Base-by-base conservation (phyloP, 1,140 invertebrate genomes). In the Pantala flavescens region DNA sequence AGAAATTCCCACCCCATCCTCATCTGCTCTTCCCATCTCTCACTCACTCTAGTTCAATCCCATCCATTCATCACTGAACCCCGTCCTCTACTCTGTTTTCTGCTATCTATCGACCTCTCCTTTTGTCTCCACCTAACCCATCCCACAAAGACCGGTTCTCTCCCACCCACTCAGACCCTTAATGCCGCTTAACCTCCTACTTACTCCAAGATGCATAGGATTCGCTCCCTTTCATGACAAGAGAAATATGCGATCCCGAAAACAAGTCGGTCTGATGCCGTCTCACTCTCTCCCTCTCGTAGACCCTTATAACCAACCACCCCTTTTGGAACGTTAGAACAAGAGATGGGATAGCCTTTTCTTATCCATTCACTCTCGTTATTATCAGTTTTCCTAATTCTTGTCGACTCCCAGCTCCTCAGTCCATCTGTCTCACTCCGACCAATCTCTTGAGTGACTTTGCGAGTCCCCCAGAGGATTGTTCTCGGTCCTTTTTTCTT, bases 171-270 rank as follows among this genome's bases (percentile, higher is more conserved):
- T 63, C 49, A 36, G 28, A 36, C 28, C 28, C 28, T 36, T 36
- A 36, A 36, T 36, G 28, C 28, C 9, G 3, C 28, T 36, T 36
- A 36, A 36, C 28, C 28, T 36, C 28, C 28, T 36, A 36, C 28
- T 36, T 36, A 36, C 28, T 36, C 49, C 49, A 63, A 63, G 49
- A 63, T 12, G 49, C 14, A 63, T 63, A 63, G 49, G 49, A 63
- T 63, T 63, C 49, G 49, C 49, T 63, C 49, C 49, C 49, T 16
- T 63, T 63, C 49, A 16, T 63, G 49, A 63, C 49, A 63, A 19
- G 49, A 63, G 49, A 63, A 63, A 63, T 63, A 63, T 63, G 49
- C 49, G 49, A 63, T 63, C 49, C 49, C 49, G 49, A 21, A 21
- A 63, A 63, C 49, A 63, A 63, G 49, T 16, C 49, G n/a, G 49